Percentiles rank a stretch among this genome's conserved stretches.
Evolutionary conservation across 2,113 vertebrate genomes (phyloP).

Genomic region (Ellobius talpinus): DNA sequence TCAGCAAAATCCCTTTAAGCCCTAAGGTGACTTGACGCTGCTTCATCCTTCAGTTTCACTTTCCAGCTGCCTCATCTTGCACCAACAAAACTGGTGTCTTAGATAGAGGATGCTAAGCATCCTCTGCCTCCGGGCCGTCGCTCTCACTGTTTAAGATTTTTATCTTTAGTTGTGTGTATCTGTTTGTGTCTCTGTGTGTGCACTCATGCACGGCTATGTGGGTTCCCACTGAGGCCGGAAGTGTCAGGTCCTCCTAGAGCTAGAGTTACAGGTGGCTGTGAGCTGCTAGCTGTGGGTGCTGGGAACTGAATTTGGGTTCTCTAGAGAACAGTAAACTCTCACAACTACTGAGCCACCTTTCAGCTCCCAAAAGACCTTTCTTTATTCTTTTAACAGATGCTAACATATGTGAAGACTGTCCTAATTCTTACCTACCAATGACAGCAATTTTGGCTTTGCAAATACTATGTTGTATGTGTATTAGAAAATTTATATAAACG

Average conservation of each 20-base stretch:
- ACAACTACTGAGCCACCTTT: neutral
- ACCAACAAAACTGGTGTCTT: neutral
- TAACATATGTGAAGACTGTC: neutral
- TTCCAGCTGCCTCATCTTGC: neutral
- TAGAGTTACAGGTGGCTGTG: neutral
- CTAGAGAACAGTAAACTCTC: neutral
- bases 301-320: neutral
- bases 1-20: fast-evolving
- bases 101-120: neutral
- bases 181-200: neutral
- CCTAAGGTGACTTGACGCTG: no score
- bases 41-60: neutral
- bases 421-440: neutral
- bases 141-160: neutral
- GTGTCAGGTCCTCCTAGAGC: neutral
- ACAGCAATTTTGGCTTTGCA: slow-evolving; percentile 15
- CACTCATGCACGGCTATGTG: no score
- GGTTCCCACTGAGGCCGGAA: neutral
- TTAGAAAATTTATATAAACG: slow-evolving; percentile 53
- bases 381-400: slow-evolving; percentile 12
- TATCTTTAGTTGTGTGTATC: neutral
- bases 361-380: neutral
- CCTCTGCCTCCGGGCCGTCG: neutral
- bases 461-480: neutral
- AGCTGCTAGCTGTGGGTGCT: neutral